These are phyloP conservation scores for Accipiter virgatus DNA, from an alignment of 2,113 vertebrate genomes.

Conservation along the genomic window DNA sequence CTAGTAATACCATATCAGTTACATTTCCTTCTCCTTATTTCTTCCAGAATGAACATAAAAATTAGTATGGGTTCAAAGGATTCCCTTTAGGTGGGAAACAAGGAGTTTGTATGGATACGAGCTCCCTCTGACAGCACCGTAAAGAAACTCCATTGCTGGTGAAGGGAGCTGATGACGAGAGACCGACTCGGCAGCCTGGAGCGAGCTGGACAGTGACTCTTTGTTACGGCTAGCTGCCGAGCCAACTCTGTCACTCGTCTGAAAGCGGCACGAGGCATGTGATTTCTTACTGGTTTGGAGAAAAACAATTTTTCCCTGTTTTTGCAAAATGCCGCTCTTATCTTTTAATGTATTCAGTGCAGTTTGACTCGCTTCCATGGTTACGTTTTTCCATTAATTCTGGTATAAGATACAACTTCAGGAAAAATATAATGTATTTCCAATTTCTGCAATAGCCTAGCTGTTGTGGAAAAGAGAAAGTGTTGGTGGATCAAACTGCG, in stretches of 20 bases:
- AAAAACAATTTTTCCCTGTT: conserved; percentile 44
- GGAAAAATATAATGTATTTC: rapidly evolving
- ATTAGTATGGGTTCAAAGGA: neutral
- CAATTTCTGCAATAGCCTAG: neutral
- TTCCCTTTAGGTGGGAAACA: neutral
- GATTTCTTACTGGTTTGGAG: neutral
- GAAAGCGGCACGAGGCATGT: neutral
- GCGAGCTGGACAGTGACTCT: conserved; percentile 16
- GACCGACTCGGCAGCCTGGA: neutral
- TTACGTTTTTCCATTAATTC: neutral
- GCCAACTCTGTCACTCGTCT: neutral
- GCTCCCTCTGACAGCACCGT: rapidly evolving
- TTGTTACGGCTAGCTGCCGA: conserved; percentile 2
- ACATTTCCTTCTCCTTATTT: neutral
- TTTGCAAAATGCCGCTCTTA: neutral
- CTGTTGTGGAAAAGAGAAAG: neutral
- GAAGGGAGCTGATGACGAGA: neutral
- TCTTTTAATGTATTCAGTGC: neutral
- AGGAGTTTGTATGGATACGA: rapidly evolving
- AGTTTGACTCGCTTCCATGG: neutral
- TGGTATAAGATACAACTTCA: neutral
- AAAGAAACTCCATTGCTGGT: neutral
- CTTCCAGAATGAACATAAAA: rapidly evolving
- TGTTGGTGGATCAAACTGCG: neutral
- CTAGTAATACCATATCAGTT: rapidly evolving